Evolutionary conservation across 2,888 invertebrate genomes (phyloP).

Genomic region (Tinea pellionella): DNA sequence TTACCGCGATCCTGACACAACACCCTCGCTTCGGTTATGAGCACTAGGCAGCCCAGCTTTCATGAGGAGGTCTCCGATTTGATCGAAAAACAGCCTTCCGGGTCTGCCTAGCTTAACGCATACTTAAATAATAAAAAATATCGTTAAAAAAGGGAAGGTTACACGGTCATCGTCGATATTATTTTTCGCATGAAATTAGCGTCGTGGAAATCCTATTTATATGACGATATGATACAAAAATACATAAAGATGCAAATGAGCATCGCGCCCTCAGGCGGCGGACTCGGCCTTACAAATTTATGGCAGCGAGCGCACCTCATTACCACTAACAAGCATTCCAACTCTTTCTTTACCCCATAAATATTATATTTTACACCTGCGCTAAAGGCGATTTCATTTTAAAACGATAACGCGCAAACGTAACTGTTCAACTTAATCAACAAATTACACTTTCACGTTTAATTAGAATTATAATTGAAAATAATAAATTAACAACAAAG

Average conservation of each 20-base stretch:
- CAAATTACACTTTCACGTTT: constrained; percentile 4
- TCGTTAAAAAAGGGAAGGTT: too few relatives aligned
- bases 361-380: constrained; percentile 67
- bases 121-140: too few relatives aligned
- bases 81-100: too few relatives aligned
- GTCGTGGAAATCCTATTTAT: not conserved
- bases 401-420: not conserved
- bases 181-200: too few relatives aligned
- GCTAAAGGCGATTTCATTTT: constrained; percentile 25
- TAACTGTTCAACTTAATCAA: not conserved
- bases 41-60: too few relatives aligned
- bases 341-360: constrained; percentile 61
- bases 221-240: constrained; percentile 27
- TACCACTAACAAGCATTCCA: constrained; percentile 62
- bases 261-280: constrained; percentile 51
- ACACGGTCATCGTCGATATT: too few relatives aligned
- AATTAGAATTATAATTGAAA: constrained; percentile 3
- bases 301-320: constrained; percentile 61
- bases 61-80: too few relatives aligned
- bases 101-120: too few relatives aligned
- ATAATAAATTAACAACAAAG: not conserved
- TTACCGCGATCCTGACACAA: too few relatives aligned
- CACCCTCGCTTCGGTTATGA: too few relatives aligned
- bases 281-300: constrained; percentile 49
- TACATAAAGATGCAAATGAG: constrained; percentile 61